These are phyloP conservation scores for Stichodactyla helianthus DNA, from an alignment of 64 coral and sea anemone genomes.

Conservation along the genomic window DNA sequence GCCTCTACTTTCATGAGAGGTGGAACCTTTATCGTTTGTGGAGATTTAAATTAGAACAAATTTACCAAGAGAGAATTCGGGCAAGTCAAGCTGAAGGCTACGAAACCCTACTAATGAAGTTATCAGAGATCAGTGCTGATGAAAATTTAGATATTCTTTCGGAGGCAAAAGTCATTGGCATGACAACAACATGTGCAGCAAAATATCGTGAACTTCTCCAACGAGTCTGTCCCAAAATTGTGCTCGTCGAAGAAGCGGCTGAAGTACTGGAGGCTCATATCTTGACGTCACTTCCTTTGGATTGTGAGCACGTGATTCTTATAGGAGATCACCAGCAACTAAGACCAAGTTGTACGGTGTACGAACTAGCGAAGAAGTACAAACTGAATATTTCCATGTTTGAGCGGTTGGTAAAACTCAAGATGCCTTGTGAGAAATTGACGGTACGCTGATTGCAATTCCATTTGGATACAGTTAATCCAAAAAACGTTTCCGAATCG, in stretches of 20 bases:
- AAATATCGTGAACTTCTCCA: conserved; percentile 58
- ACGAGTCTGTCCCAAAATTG: conserved; percentile 50
- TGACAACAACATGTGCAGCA: conserved; percentile 83
- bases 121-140: not conserved
- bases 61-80: conserved; percentile 12
- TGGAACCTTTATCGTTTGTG: conserved; percentile 71
- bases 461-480: too few relatives aligned
- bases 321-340: conserved; percentile 95
- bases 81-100: conserved; percentile 27
- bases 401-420: conserved; percentile 71
- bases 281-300: conserved; percentile 55
- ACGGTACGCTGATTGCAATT: conserved; percentile 11
- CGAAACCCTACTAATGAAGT: not conserved
- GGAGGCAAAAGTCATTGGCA: conserved; percentile 51
- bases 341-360: conserved; percentile 74
- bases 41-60: conserved; percentile 38
- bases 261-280: conserved; percentile 89
- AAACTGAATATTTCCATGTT: conserved; percentile 86
- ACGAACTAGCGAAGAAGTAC: conserved; percentile 66
- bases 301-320: conserved; percentile 80
- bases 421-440: conserved; percentile 47
- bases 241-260: conserved; percentile 82
- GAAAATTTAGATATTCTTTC: conserved; percentile 49
- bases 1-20: not conserved
- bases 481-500: too few relatives aligned